These are phyloP conservation scores for Congeria kusceri DNA, from an alignment of 2,888 invertebrate genomes.

Conservation along the genomic window DNA sequence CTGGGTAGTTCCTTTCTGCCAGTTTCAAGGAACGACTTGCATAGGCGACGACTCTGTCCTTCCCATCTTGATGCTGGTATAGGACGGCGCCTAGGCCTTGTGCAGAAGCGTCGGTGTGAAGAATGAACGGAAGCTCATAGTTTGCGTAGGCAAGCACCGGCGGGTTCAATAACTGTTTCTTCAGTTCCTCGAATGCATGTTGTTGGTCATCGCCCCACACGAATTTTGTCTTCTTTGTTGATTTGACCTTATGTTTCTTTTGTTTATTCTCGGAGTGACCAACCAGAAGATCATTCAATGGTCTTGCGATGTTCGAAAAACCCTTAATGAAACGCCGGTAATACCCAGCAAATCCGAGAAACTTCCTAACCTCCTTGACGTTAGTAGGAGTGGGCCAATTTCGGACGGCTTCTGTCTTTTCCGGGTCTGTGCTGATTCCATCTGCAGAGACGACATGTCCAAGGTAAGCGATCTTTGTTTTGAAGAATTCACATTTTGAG, in stretches of 20 bases:
- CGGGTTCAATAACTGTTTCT: neutral
- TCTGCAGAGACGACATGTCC: constrained; percentile 13
- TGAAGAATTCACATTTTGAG: neutral
- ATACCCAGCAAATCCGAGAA: constrained; percentile 7
- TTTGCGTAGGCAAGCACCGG: too few species aligned
- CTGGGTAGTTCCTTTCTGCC: too few species aligned
- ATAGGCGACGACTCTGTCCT: too few species aligned
- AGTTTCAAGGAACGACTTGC: too few species aligned
- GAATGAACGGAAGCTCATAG: too few species aligned
- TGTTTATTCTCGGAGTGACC: neutral
- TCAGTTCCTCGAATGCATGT: too few species aligned
- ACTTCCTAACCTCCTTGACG: neutral
- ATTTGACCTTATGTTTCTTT: neutral
- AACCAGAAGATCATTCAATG: neutral
- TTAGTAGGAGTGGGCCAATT: constrained; percentile 22
- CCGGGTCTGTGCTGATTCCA: constrained; percentile 29
- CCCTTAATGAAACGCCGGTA: neutral
- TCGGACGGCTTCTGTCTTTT: constrained; percentile 26
- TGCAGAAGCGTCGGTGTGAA: neutral
- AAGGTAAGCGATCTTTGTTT: too few species aligned
- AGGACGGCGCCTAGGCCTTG: constrained; percentile 3
- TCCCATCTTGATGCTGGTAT: constrained; percentile 3
- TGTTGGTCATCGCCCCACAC: too few species aligned
- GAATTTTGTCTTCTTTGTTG: too few species aligned
- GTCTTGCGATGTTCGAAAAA: too few species aligned